Conservation (phyloP, 1,140 invertebrate species). For the Drosophila takahashii region DNA sequence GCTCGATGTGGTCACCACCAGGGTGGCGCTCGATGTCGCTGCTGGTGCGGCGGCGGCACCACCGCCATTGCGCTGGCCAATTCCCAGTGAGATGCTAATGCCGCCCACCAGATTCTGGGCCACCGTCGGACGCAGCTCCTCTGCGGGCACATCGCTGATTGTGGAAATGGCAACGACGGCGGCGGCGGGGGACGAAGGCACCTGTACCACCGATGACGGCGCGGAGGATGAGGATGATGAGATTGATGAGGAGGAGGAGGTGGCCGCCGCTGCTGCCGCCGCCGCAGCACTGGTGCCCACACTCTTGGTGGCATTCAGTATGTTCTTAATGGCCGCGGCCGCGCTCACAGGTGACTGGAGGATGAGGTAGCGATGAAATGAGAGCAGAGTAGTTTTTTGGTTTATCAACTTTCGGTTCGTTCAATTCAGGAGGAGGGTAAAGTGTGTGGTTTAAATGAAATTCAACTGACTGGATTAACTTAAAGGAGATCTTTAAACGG, state of each 20-base stretch:
- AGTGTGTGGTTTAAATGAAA: conserved; percentile 20
- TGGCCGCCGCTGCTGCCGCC: conserved; percentile 35
- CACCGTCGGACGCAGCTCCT: conserved; percentile 61
- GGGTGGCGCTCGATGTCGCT: conserved; percentile 19
- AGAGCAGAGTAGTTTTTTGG: conserved; percentile 45
- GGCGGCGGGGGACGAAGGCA: conserved; percentile 11
- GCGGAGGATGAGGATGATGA: conserved; percentile 34
- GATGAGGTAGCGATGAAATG: conserved; percentile 60
- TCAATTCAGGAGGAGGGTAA: conserved; percentile 27
- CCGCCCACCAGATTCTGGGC: conserved; percentile 77
- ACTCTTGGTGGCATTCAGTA: conserved; percentile 81
- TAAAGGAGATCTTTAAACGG: too few relatives aligned
- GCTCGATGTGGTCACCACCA: conserved; percentile 34
- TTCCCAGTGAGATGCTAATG: conserved; percentile 79
- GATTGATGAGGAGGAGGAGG: conserved; percentile 23
- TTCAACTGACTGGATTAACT: conserved; percentile 8
- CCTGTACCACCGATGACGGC: background rate
- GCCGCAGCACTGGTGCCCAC: conserved; percentile 67
- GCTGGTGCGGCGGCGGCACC: conserved; percentile 29
- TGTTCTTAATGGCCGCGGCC: conserved; percentile 80
- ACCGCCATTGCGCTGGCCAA: conserved; percentile 72
- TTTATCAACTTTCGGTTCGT: conserved; percentile 35
- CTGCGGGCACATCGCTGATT: conserved; percentile 32
- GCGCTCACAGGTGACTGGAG: conserved; percentile 79
- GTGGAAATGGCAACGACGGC: conserved; percentile 14